phyloP scores from a whole-genome alignment of 2,888 invertebrate genomes.

The Cheilosia vernalis region DNA sequence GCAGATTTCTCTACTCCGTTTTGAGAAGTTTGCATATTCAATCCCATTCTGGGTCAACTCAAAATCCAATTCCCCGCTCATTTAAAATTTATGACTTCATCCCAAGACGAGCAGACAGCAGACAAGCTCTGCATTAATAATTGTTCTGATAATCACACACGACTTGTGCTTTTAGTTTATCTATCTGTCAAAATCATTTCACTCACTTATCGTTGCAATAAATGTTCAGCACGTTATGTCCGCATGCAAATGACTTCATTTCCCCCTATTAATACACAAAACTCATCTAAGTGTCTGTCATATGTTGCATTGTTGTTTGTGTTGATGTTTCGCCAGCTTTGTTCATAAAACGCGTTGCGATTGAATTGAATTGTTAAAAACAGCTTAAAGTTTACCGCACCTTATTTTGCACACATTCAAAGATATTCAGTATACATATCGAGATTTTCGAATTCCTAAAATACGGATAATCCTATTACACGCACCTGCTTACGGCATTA shows the following conservation, averaged over 20 bases:
- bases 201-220: slow-evolving; percentile 47
- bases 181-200: slow-evolving; percentile 46
- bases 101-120: background rate
- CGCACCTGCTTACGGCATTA: slow-evolving; percentile 64
- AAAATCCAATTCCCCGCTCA: background rate
- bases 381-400: slow-evolving; percentile 46
- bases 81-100: slow-evolving; percentile 16
- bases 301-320: slow-evolving; percentile 24
- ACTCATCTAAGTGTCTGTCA: slow-evolving; percentile 48
- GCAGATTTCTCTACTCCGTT: no score
- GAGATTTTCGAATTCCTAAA: slow-evolving; percentile 27
- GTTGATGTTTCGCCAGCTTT: slow-evolving; percentile 35
- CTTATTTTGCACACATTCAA: slow-evolving; percentile 37
- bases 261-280: slow-evolving; percentile 39
- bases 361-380: background rate
- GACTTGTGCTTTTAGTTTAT: slow-evolving; percentile 29
- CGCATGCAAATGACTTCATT: slow-evolving; percentile 44
- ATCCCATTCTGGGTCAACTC: background rate
- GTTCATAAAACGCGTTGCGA: slow-evolving; percentile 7
- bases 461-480: slow-evolving; percentile 33
- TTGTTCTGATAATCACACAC: slow-evolving; percentile 15
- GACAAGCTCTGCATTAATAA: background rate
- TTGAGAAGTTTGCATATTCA: background rate
- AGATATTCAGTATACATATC: slow-evolving; percentile 4
- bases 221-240: slow-evolving; percentile 43